Evolutionary conservation across 2,888 invertebrate species (phyloP).

Genomic region (Cylloceria caligata): DNA sequence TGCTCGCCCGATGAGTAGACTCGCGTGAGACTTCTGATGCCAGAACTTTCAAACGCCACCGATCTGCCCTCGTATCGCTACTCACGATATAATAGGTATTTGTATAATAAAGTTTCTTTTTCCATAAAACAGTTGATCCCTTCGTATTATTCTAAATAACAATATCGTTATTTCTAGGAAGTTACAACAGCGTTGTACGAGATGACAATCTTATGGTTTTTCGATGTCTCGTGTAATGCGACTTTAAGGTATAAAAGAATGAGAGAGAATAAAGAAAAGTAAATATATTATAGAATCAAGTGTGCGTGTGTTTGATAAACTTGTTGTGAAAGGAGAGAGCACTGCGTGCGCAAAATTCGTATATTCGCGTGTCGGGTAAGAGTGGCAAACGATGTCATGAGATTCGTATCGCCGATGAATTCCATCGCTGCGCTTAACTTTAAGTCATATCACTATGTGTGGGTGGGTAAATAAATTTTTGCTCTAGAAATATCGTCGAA

Average conservation of each 20-base stretch:
- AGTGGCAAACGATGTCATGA: conserved; percentile 67
- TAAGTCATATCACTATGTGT: background rate
- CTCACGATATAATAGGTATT: conserved; percentile 36
- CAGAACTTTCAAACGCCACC: conserved; percentile 39
- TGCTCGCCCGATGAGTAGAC: conserved; percentile 56
- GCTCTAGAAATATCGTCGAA: background rate
- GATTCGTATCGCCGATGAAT: conserved; percentile 66
- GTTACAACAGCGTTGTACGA: no score
- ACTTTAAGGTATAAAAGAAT: background rate
- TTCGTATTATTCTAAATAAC: background rate
- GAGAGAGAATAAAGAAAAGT: conserved; percentile 23
- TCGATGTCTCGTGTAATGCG: background rate
- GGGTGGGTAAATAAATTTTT: background rate
- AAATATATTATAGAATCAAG: background rate
- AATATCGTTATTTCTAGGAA: background rate
- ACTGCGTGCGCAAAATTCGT: conserved; percentile 63
- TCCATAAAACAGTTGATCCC: conserved; percentile 13
- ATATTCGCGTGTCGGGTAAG: conserved; percentile 60
- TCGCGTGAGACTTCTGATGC: conserved; percentile 25
- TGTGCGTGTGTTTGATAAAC: conserved; percentile 58
- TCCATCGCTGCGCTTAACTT: conserved; percentile 27
- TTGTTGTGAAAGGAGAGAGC: conserved; percentile 34
- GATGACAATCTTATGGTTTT: background rate
- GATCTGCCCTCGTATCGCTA: conserved; percentile 28
- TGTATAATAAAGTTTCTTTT: conserved; percentile 23